Base-by-base conservation (phyloP, 2,888 invertebrate genomes). In the Brassicogethes aeneus region DNA sequence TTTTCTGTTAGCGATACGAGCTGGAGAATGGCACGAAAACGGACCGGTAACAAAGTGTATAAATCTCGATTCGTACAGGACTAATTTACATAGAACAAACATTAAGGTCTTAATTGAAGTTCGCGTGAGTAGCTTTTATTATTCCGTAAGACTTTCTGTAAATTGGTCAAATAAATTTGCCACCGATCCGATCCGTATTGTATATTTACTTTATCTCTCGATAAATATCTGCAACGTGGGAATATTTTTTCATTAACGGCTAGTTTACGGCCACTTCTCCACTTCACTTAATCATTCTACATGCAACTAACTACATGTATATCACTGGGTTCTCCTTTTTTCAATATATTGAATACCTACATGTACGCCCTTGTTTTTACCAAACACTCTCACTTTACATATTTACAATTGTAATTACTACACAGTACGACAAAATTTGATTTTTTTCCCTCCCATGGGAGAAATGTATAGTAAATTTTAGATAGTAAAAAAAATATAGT, bases 91-190 rank as follows among this genome's bases (percentile, higher is more conserved):
- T 60, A 54, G 54, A 56, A 59, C 56, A 51, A 56, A 55, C 58
- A 56, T 60, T 60, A 59, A 57, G 53, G 54, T 53, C 56, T 60
- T 59, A 60, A 60, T 60, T 59, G 55, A 58, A 53, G 48, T 46
- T 57, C 49, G 59, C 59, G 59, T 59, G 59, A 56, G 55, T 52
- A 51, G 53, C 54, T 54, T 56, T 57, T 57, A 57, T 57, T 57
- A 56, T 44, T 37, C 46, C 41, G 42, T 40, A 40, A 47, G 40
- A 47, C 42, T 49, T 47, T 43, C 42, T 38, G 40, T 37, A 37
- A 35, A 41, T 34, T 43, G 37, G 32, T 39, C 35, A 38, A 43
- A 46, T 44, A 43, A 45, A 47, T 47, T 41, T 40, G 45, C 43
- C 41, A 41, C 40, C 41, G 40, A 43, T 31, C 32, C 33, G 44